Conservation (phyloP, 2,797 vertebrate species). For the Gymnoscopelus microlampas region DNA sequence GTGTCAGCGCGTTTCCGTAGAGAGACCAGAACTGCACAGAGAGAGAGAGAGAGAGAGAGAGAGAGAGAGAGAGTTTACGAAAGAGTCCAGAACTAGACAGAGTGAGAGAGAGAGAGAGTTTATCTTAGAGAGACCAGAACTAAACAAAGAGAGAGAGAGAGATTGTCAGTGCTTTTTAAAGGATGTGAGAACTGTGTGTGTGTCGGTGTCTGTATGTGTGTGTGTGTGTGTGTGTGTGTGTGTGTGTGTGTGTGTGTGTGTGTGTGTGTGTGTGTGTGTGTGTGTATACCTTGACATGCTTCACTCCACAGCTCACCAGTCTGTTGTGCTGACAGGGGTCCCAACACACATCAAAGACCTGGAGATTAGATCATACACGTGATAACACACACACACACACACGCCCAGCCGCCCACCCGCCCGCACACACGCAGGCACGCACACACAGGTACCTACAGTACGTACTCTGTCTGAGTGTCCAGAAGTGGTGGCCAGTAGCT, state of each 20-base stretch:
- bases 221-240: constrained; percentile 28
- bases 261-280: constrained; percentile 20
- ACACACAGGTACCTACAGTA: not conserved
- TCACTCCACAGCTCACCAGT: constrained; percentile 87
- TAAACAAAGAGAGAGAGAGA: not conserved
- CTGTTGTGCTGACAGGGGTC: constrained; percentile 89
- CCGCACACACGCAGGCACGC: not conserved
- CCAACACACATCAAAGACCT: constrained; percentile 98
- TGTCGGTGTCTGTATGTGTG: not conserved
- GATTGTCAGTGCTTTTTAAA: too few relatives aligned
- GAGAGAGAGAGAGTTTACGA: not conserved
- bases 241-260: constrained; percentile 7
- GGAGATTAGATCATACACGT: constrained; percentile 10
- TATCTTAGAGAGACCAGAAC: not conserved
- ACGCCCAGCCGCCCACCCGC: too few relatives aligned
- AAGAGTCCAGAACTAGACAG: too few relatives aligned
- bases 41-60: not conserved
- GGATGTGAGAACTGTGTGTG: not conserved
- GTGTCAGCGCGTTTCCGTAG: constrained; percentile 93
- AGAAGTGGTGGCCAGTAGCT: constrained; percentile 90
- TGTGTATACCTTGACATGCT: constrained; percentile 50
- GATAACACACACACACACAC: not conserved
- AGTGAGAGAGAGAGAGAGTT: too few relatives aligned
- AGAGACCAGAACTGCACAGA: constrained; percentile 84
- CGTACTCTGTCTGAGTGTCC: constrained; percentile 96